A percentile compares a stretch with the other conserved stretches of the same genome.
phyloP scores from a whole-genome alignment of 1,140 invertebrate genomes.

The Drosophila quadrilineata region DNA sequence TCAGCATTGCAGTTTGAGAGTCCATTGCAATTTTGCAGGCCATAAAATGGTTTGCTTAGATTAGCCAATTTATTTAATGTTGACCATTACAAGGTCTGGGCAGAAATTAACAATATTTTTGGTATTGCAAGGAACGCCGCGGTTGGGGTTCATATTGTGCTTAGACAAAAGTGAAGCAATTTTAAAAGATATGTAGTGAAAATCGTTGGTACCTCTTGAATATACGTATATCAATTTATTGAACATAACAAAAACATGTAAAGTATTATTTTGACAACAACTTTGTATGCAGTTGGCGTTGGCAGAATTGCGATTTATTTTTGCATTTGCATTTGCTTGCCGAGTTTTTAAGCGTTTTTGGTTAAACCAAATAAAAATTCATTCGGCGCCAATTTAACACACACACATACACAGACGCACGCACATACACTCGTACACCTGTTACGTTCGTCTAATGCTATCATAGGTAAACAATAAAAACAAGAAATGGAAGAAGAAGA shows the following conservation, averaged over 20 bases:
- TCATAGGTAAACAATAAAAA: constrained; percentile 76
- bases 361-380: constrained; percentile 63
- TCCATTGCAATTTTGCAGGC: constrained; percentile 22
- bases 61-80: constrained; percentile 13
- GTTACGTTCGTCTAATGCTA: constrained; percentile 62
- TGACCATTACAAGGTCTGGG: constrained; percentile 30
- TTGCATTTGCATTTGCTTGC: constrained; percentile 57
- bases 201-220: not conserved
- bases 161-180: constrained; percentile 48
- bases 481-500: not conserved
- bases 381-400: constrained; percentile 47
- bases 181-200: not conserved
- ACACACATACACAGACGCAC: constrained; percentile 23
- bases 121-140: no score
- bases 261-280: constrained; percentile 20
- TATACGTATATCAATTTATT: not conserved
- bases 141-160: no score
- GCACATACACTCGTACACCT: constrained; percentile 41
- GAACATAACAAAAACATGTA: not conserved
- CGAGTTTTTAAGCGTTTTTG: constrained; percentile 37
- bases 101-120: constrained; percentile 28
- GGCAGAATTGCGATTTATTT: constrained; percentile 37
- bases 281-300: constrained; percentile 53
- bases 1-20: constrained; percentile 50
- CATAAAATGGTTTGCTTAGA: constrained; percentile 26